Conservation (phyloP, 2,888 invertebrate genomes). For the Brachypterus glaber region DNA sequence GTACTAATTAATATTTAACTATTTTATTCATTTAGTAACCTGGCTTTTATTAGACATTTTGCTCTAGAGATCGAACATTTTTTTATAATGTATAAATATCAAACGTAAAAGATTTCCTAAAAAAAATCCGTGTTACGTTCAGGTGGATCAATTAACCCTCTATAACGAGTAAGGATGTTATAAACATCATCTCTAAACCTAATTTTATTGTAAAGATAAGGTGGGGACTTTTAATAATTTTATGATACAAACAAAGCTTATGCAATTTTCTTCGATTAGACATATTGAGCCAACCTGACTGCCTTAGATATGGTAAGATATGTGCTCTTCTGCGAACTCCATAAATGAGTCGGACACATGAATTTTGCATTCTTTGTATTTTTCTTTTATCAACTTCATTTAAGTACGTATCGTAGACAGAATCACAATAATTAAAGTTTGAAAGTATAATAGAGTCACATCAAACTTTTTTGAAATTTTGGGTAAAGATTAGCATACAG, state of each 20-base stretch:
- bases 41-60: neutral
- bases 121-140: no score
- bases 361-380: neutral
- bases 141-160: no score
- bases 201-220: neutral
- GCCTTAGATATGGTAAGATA: neutral
- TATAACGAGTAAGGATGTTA: no score
- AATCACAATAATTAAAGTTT: neutral
- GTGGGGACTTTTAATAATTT: conserved; percentile 1
- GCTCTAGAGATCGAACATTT: neutral
- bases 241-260: neutral
- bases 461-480: no score
- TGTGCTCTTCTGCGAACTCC: neutral
- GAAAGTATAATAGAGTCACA: no score
- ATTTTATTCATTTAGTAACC: neutral
- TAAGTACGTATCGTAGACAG: neutral
- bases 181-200: neutral
- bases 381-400: neutral
- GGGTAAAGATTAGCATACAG: no score
- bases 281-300: no score
- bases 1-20: neutral
- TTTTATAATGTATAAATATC: neutral
- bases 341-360: no score
- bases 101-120: neutral
- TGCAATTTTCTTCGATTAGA: no score